Percentiles rank a stretch among this genome's conserved stretches.
Conservation (phyloP, 2,113 vertebrate species). For the Platichthys flesus region DNA sequence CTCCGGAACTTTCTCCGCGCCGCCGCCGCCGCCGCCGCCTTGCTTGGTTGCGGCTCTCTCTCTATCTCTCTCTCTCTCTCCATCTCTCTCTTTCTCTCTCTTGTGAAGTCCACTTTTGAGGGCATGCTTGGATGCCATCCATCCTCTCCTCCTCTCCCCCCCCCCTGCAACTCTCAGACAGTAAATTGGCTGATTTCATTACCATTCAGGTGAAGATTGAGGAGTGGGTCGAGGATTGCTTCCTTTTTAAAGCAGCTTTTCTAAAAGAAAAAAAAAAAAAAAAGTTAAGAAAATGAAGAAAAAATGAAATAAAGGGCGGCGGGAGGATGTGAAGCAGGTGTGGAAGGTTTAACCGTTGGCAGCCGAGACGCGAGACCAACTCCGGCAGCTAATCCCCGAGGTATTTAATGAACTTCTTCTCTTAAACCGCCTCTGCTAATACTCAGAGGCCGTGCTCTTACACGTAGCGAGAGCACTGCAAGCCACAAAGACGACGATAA, state of each 20-base stretch:
- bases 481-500: constrained; percentile 41
- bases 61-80: constrained; percentile 13
- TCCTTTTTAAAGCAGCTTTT: constrained; percentile 33
- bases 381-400: constrained; percentile 76
- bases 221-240: constrained; percentile 1
- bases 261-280: constrained; percentile 9
- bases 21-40: constrained; percentile 10
- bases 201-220: constrained; percentile 78
- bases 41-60: constrained; percentile 60
- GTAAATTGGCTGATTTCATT: constrained; percentile 84
- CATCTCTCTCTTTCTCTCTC: neutral
- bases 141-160: neutral
- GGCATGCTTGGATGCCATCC: constrained; percentile 67
- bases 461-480: constrained; percentile 45
- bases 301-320: constrained; percentile 31
- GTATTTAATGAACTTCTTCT: constrained; percentile 82
- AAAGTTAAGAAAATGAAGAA: neutral
- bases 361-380: constrained; percentile 61
- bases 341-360: constrained; percentile 75
- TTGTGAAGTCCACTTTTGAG: constrained; percentile 73
- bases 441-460: constrained; percentile 54
- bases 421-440: constrained; percentile 69
- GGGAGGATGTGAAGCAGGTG: constrained; percentile 75
- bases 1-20: constrained; percentile 59
- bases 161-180: constrained; percentile 48